Evolutionary conservation across 35 echinoderm and acorn worm genomes (phyloP).

Genomic region (Apostichopus parvimensis): DNA sequence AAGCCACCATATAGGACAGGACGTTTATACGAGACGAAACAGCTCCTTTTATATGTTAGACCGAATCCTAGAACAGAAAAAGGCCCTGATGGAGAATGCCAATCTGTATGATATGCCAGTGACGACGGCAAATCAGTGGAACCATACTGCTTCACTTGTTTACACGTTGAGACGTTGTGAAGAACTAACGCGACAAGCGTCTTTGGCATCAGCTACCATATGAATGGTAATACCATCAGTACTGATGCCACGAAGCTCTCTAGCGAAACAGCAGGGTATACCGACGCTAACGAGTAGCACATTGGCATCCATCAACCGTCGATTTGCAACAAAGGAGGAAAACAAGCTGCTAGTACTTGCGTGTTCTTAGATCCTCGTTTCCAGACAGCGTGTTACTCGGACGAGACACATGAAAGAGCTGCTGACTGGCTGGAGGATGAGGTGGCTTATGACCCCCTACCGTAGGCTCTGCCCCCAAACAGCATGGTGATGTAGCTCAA

Average conservation of each 20-base stretch:
- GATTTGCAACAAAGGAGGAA: neutral
- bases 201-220: neutral
- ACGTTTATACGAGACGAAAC: constrained; percentile 11
- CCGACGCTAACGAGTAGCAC: neutral
- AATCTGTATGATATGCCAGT: constrained; percentile 16
- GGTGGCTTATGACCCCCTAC: too few relatives aligned
- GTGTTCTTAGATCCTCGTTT: neutral
- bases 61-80: constrained; percentile 15
- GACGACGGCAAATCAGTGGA: constrained; percentile 34
- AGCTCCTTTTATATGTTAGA: constrained; percentile 38
- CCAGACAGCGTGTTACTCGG: neutral
- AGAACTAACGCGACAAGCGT: neutral
- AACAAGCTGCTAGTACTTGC: neutral
- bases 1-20: constrained; percentile 11
- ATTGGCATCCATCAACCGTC: neutral
- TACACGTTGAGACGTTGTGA: neutral
- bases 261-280: neutral
- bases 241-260: neutral
- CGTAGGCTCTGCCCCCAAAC: too few relatives aligned
- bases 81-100: constrained; percentile 6
- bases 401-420: too few relatives aligned
- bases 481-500: too few relatives aligned
- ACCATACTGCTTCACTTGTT: neutral
- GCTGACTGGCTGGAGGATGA: too few relatives aligned
- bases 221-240: neutral